Base-by-base conservation (phyloP, 2,797 vertebrate species). In the Semotilus atromaculatus region DNA sequence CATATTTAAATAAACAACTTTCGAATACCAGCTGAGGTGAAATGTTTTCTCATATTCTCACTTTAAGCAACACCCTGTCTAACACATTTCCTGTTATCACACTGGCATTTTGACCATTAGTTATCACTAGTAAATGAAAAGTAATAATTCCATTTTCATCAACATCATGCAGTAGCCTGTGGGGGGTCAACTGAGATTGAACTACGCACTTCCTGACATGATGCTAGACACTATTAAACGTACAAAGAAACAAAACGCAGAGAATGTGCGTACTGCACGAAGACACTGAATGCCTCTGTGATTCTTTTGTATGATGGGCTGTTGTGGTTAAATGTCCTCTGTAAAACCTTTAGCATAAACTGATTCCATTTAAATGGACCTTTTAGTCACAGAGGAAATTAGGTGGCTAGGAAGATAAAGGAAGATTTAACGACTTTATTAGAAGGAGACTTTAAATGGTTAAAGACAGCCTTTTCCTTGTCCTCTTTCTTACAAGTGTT, bases 291-390 rank as follows among this genome's bases (percentile, higher is more conserved):
- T 83, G 82, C 86, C 23, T 83, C 76, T 78, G 68, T 72, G 48
- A 85, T 64, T 82, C 40, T 67, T 53, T 68, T 90, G 88, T 90
- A 82, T 89, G 92, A 94, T 92, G 92, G 93, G 92, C 91, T 90
- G 90, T 85, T 87, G 90, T 89, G 34, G 36, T 90, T 89, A 87
- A 91, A 92, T 90, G 87, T 89, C 93, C 89, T 87, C 58, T 81
- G 89, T 71, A 34, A 93, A 90, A 80, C 89, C 90, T 92, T 93
- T 91, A 88, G 87, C 88, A 90, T 93, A 92, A 94, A 94, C 91
- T 92, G 92, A 93, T 91, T 90, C 90, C 90, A 92, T 94, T 93
- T 90, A 90, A 92, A 92, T 89, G 67, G 38, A 62, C 51, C 86
- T 90, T 89, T 90, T 73, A 80, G 66, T 82, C 83, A 83, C 87